Evolutionary conservation across 2,113 vertebrate species (phyloP), one percentile per base, ranked within the genome.

Genomic region (Lipophrys pholis): DNA sequence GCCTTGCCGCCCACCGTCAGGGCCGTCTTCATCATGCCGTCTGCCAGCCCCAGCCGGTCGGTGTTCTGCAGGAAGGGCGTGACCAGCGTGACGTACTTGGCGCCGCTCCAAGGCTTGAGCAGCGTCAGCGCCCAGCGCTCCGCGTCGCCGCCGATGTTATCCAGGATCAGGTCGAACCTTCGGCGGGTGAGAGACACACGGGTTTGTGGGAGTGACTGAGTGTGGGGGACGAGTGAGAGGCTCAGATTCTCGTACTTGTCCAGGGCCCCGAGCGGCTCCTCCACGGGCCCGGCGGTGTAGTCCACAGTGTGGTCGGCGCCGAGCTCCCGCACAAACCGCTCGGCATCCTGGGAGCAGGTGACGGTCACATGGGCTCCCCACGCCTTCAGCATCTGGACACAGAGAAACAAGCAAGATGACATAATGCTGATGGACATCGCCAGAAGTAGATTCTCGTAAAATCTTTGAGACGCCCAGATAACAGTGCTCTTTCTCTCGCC

Each of bases 311-410:
- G 93, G 90, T 99, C 96, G 0, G 94, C 96, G 38, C 97, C 97
- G 41, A 99, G 94, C 11, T 76, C 93, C 77, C 88, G 93, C n/a
- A 99, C 86, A 15, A 99, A 90, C 2, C 11, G 56, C 81, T 91
- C 87, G 3, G 98, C 97, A 85, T 96, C 95, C 55, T 89, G 90
- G 87, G 97, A 97, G 90, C 97, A 99, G 63, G 98, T 96, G 8
- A 95, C 96, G 0, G 97, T 99, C 87, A 99, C 96, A 0, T 99
- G 96, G 56, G 95, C 96, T 36, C 93, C 93, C 98, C 98, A 99
- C 0, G 95, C 95, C 85, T 98, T 99, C 89, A 97, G 45, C 75
- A 99, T 80, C 98, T 99, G 81, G 16, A 90, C 49, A 78, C 15
- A 48, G 15, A 7, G 21, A 30, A 30, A n/a, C n/a, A n/a, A n/a